Percentiles rank a stretch among this genome's conserved stretches.
Evolutionary conservation across 2,113 vertebrate species (phyloP).

Genomic region (Pachycephala philippinensis): DNA sequence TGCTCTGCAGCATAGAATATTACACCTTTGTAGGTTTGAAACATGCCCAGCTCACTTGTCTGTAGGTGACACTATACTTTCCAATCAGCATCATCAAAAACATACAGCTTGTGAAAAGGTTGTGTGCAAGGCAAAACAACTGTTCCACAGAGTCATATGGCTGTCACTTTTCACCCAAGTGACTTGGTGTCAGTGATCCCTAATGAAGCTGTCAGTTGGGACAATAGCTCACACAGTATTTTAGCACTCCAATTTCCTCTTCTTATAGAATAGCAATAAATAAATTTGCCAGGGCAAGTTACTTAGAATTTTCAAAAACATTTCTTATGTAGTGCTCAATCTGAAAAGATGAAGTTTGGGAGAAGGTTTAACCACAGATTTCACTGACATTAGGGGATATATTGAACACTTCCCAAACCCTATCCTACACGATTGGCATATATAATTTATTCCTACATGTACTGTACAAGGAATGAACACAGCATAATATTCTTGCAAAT

Average conservation of each 20-base stretch:
- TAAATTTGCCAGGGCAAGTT: not conserved
- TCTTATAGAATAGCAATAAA: not conserved
- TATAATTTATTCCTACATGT: not conserved
- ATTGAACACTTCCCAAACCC: not conserved
- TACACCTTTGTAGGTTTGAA: not conserved
- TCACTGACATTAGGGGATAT: not conserved
- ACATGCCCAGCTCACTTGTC: not conserved
- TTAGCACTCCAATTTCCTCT: not conserved
- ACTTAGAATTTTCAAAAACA: not conserved
- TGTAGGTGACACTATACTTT: not conserved
- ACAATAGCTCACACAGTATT: not conserved
- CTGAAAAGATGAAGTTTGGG: not conserved
- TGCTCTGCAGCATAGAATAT: not conserved
- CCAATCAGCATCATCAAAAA: not conserved
- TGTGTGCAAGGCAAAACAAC: not conserved
- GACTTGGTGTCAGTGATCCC: not conserved
- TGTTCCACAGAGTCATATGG: not conserved
- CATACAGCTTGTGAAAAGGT: not conserved
- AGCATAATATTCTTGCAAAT: not conserved
- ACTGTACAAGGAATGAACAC: not conserved
- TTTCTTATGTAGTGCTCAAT: not conserved
- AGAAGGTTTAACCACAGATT: not conserved
- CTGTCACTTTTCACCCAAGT: not conserved
- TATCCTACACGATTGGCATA: not conserved
- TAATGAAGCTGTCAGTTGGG: not conserved